Base-by-base conservation (phyloP, 2,888 invertebrate species). In the Hydropsyche betteni region DNA sequence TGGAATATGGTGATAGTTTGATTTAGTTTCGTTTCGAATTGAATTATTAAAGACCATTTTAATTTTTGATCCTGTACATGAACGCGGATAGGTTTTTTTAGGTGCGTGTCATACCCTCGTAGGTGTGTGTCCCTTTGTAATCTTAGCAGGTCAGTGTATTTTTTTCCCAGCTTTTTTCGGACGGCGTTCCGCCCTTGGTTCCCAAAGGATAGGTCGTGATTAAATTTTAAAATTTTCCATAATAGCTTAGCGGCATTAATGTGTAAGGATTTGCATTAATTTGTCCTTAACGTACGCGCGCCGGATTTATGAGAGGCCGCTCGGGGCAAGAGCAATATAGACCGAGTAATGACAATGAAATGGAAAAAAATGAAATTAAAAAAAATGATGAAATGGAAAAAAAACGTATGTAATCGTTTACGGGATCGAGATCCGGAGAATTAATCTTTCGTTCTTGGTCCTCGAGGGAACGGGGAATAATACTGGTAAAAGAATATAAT, bases 221-320 rank as follows among this genome's bases (percentile, higher is more conserved):
- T 70, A 70, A 70, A 70, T 70, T 70, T 69, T 52, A 70, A 70
- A 70, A 70, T 70, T 70, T 24, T 14, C 51, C 52, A 70, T 70
- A 53, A 70, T 38, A 24, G 16, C 53, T 51, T 70, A n/a, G 50
- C 70, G 5, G 51, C 33, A 70, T 70, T 70, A 70, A 70, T 70
- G 70, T 34, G 33, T 51, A 70, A 70, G 53, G 70, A 70, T 70
- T 70, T 70, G 70, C 70, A 70, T 70, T 70, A 70, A 70, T 70
- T 70, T 70, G 70, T 53, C 70, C 53, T 70, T 70, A 70, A 70
- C 51, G 52, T 70, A 70, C 53, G 52, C 70, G 5, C 12, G 12
- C 8, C 12, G 64, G 64, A 64, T 64, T 64, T 64, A 64, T 34
- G 36, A 64, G 44, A 44, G 44, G 33, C 58, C 58, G 8, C 24